These are phyloP conservation scores for Chrysemys picta DNA, from an alignment of 2,113 vertebrate genomes.

Conservation along the genomic window DNA sequence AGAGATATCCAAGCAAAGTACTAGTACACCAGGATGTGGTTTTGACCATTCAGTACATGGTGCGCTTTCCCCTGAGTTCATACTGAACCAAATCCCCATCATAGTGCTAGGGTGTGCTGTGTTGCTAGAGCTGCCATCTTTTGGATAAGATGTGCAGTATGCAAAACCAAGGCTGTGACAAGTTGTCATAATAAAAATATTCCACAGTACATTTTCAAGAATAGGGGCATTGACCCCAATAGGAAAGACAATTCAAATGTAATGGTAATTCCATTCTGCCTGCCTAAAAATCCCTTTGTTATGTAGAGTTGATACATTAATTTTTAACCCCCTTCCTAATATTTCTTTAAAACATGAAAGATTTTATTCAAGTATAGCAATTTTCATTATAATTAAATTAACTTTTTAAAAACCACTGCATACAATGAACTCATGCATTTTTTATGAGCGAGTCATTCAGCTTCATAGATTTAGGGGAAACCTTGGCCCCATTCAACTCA, in stretches of 20 bases:
- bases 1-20: no score
- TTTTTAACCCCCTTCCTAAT: not conserved
- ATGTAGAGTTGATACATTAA: not conserved
- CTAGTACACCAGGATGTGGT: no score
- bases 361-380: not conserved
- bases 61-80: no score
- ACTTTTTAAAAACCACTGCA: not conserved
- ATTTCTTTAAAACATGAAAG: not conserved
- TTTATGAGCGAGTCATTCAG: not conserved
- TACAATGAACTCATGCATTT: not conserved
- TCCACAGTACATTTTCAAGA: constrained; percentile 12
- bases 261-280: not conserved
- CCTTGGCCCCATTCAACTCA: not conserved
- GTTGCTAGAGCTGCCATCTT: no score
- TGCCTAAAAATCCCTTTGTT: not conserved
- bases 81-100: no score
- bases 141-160: no score
- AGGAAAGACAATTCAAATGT: not conserved
- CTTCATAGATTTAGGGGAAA: not conserved
- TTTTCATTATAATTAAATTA: not conserved
- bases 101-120: no score
- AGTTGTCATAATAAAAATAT: constrained; percentile 1
- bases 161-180: not conserved
- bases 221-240: not conserved
- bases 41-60: no score